Evolutionary conservation across 1,140 invertebrate genomes (phyloP).

Genomic region (Eciton burchellii): DNA sequence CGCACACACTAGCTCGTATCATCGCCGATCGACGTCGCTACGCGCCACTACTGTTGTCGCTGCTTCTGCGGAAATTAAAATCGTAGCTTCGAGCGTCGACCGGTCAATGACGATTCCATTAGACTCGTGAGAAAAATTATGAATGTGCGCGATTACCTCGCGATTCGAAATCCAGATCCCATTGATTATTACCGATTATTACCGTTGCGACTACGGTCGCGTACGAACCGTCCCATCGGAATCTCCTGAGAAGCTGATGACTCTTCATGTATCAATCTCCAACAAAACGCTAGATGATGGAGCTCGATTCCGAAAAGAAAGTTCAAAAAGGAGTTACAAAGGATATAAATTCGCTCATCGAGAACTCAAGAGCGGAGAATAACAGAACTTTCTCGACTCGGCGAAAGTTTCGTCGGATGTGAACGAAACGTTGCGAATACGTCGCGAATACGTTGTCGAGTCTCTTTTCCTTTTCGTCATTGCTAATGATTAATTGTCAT

Average conservation of each 20-base stretch:
- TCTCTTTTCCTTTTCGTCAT: slow-evolving; percentile 45
- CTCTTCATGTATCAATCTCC: too few species aligned
- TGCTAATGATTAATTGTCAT: too few species aligned
- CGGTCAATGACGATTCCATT: not conserved
- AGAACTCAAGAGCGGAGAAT: slow-evolving; percentile 44
- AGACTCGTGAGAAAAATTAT: slow-evolving; percentile 17
- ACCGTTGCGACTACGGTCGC: not conserved
- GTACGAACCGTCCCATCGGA: too few species aligned
- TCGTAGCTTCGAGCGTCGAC: slow-evolving; percentile 18
- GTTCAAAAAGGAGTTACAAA: not conserved
- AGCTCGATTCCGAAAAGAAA: too few species aligned
- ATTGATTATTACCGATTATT: not conserved
- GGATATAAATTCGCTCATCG: slow-evolving; percentile 45
- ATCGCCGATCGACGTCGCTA: slow-evolving; percentile 29
- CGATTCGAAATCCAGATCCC: not conserved
- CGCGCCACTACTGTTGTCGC: slow-evolving; percentile 8
- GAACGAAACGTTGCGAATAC: slow-evolving; percentile 6
- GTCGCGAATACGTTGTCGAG: not conserved
- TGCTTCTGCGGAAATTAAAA: slow-evolving; percentile 43
- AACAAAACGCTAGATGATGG: too few species aligned
- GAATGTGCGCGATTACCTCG: not conserved
- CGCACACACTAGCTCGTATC: slow-evolving; percentile 24
- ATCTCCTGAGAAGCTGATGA: too few species aligned
- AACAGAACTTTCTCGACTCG: slow-evolving; percentile 60
- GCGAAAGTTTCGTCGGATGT: slow-evolving; percentile 57